Base-by-base conservation (phyloP, 2,797 vertebrate genomes). In the Champsocephalus gunnari region DNA sequence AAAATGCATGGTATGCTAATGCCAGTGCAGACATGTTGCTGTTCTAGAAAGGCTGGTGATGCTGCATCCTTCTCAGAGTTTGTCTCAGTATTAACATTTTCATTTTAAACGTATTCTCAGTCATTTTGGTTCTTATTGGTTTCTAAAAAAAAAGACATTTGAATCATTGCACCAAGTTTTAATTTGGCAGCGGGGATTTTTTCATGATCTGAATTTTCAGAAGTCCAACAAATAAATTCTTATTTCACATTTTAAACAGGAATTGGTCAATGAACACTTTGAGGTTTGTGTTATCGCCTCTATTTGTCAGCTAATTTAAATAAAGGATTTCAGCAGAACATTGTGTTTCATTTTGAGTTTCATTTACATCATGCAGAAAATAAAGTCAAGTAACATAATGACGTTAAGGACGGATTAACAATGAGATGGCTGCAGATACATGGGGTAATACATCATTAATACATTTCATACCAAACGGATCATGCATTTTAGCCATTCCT, bases 81-180 rank as follows among this genome's bases (percentile, higher is more conserved):
- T 87, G 75, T 70, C 70, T 82, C 95, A 96, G 95, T 96, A 94
- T 96, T 97, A 95, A 88, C 82, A 92, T 93, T 87, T 81, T 82
- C 88, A 81, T 94, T 93, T 95, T 93, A 92, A 28, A 28, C 28
- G 28, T 28, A 28, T 28, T 28, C 28, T 28, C 90, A 87, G 86
- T 94, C 90, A 94, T 91, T 93, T 94, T 82, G 75, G 48, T 82
- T 88, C 76, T 84, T 75, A 85, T 74, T 86, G 73, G 73, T 93
- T 93, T 92, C 87, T 90, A 17, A 73, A 59, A 17, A 73, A 59
- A 38, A 9, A 38, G 34, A 38, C 10, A 56, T 74, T 66, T 45
- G 58, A 80, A 66, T 73, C 11, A 13, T 56, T 76, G 58, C 72
- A 71, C 69, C 19, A 17, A 54, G 63, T 50, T 87, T 86, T 88